Evolutionary conservation across 2,888 invertebrate species (phyloP).

Genomic region (Aethes cnicana): DNA sequence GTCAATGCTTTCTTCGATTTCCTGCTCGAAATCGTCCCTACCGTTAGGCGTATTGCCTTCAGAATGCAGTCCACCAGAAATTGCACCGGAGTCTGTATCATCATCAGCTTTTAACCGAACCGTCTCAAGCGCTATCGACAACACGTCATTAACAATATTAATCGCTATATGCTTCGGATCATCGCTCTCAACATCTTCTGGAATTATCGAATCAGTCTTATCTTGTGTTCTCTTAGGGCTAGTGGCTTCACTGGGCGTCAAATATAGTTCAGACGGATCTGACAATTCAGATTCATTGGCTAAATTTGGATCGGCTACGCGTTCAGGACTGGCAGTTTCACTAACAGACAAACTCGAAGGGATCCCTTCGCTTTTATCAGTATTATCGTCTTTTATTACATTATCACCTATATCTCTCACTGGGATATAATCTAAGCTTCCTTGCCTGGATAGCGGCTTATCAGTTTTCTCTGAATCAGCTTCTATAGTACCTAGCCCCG

Average conservation of each 20-base stretch:
- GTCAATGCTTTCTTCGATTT: conserved; percentile 66
- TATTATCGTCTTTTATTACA: conserved; percentile 66
- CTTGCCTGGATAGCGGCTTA: conserved; percentile 65
- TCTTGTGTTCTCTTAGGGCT: conserved; percentile 73
- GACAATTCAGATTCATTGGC: conserved; percentile 82
- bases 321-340: conserved; percentile 74
- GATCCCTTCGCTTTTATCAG: conserved; percentile 75
- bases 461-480: conserved; percentile 58
- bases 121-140: conserved; percentile 72
- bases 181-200: conserved; percentile 53
- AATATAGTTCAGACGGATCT: conserved; percentile 86
- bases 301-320: conserved; percentile 63
- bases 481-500: conserved; percentile 62
- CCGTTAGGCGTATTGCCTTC: conserved; percentile 77
- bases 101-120: conserved; percentile 72
- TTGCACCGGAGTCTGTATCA: conserved; percentile 75
- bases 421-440: conserved; percentile 76
- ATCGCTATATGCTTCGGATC: conserved; percentile 72
- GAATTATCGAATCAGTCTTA: conserved; percentile 62
- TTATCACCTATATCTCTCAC: conserved; percentile 75
- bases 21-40: conserved; percentile 71
- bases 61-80: conserved; percentile 70
- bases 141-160: conserved; percentile 75
- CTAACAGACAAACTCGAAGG: conserved; percentile 76
- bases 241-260: conserved; percentile 85